These are phyloP conservation scores for Hippoglossus stenolepis DNA, from an alignment of 2,113 vertebrate species.

Conservation along the genomic window DNA sequence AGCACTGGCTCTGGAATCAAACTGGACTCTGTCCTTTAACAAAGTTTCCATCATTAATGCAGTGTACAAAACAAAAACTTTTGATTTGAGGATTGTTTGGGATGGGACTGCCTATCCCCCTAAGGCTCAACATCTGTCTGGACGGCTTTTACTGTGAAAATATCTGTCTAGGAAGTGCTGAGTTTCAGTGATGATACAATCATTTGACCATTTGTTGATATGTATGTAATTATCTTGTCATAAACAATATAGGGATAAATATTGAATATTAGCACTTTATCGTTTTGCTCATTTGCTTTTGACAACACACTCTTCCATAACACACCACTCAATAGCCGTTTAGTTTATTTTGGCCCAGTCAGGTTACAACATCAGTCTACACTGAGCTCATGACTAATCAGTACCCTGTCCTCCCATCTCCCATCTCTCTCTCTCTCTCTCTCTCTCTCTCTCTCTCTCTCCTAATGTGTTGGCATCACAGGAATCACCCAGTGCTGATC, in stretches of 20 bases:
- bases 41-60: no score
- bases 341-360: neutral
- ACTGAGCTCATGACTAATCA: slow-evolving; percentile 18
- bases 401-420: neutral
- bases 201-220: no score
- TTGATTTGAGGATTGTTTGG: no score
- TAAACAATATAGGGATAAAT: neutral
- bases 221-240: neutral
- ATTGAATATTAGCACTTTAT: neutral
- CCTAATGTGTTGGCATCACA: slow-evolving; percentile 60
- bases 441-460: no score
- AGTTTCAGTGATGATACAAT: no score
- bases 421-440: no score
- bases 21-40: no score
- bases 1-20: no score
- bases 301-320: neutral
- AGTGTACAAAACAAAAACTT: no score
- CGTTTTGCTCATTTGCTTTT: neutral
- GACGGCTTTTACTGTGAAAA: neutral
- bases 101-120: no score
- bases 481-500: slow-evolving; percentile 93
- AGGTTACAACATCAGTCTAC: neutral
- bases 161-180: neutral
- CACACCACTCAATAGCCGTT: slow-evolving; percentile 5
- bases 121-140: neutral